Conservation (phyloP, 2,797 vertebrate genomes). For the Pelobates cultripes region DNA sequence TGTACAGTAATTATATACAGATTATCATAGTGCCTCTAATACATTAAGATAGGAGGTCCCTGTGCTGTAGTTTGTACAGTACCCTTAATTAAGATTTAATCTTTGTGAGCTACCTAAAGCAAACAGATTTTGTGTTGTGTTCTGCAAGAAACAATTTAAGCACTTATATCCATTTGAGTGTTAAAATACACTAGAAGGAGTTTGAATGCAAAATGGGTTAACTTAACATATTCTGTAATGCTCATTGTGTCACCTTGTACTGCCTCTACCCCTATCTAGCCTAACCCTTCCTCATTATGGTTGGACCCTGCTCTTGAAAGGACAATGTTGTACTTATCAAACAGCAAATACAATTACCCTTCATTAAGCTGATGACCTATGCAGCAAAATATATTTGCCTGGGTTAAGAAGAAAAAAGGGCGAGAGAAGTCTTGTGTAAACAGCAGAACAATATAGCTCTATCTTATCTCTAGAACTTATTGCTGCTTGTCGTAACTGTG, state of each 20-base stretch:
- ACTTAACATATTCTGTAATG: slow-evolving; percentile 18
- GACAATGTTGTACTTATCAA: slow-evolving; percentile 57
- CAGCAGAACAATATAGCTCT: slow-evolving; percentile 71
- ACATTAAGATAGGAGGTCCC: no score
- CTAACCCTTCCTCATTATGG: slow-evolving; percentile 38
- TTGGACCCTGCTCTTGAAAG: slow-evolving; percentile 47
- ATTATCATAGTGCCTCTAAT: no score
- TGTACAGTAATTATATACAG: no score
- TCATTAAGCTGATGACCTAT: slow-evolving; percentile 68
- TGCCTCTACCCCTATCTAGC: slow-evolving; percentile 31
- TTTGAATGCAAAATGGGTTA: not conserved
- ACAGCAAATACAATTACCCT: slow-evolving; percentile 59
- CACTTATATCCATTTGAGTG: no score
- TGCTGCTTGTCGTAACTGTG: slow-evolving; percentile 67
- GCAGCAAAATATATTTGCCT: slow-evolving; percentile 63
- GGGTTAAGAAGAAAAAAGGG: slow-evolving; percentile 53
- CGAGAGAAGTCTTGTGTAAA: slow-evolving; percentile 63
- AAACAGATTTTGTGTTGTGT: no score
- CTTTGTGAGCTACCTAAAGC: no score
- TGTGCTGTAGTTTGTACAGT: no score
- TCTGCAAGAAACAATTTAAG: no score
- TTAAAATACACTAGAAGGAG: not conserved
- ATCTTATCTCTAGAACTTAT: slow-evolving; percentile 74
- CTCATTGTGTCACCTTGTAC: slow-evolving; percentile 28
- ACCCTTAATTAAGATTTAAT: no score